These are phyloP conservation scores for Pogonognathellus flavescens DNA, from an alignment of 1,140 invertebrate genomes.

Conservation along the genomic window DNA sequence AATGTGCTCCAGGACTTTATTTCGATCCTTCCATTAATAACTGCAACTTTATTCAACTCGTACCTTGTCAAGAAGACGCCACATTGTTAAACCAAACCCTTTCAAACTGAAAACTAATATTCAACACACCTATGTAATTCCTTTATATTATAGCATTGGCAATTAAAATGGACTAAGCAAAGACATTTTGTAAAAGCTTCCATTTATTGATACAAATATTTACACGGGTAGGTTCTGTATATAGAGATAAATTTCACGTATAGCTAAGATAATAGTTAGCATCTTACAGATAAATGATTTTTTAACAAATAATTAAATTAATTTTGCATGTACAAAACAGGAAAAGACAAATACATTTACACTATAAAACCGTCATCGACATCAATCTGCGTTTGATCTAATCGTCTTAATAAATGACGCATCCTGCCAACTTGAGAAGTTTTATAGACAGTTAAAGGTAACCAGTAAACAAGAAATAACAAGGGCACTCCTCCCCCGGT, in stretches of 20 bases:
- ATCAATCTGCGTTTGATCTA: conserved; percentile 4
- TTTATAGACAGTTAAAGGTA: conserved; percentile 53
- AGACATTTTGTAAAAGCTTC: too few relatives aligned
- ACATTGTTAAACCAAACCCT: not conserved
- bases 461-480: conserved; percentile 50
- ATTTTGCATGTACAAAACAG: not conserved
- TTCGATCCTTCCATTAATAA: conserved; percentile 52
- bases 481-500: conserved; percentile 6
- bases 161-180: not conserved
- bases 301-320: not conserved
- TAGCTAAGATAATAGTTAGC: too few relatives aligned
- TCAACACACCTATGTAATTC: not conserved
- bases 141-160: not conserved
- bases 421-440: conserved; percentile 50
- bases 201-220: too few relatives aligned
- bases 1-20: conserved; percentile 55
- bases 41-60: conserved; percentile 56
- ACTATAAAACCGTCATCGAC: not conserved
- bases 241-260: too few relatives aligned
- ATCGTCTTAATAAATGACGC: conserved; percentile 21
- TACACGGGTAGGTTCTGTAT: too few relatives aligned
- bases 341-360: not conserved
- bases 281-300: too few relatives aligned
- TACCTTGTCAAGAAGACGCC: conserved; percentile 15
- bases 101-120: too few relatives aligned